Evolutionary conservation across 2,797 vertebrate species (phyloP).

Genomic region (Gouania willdenowi): DNA sequence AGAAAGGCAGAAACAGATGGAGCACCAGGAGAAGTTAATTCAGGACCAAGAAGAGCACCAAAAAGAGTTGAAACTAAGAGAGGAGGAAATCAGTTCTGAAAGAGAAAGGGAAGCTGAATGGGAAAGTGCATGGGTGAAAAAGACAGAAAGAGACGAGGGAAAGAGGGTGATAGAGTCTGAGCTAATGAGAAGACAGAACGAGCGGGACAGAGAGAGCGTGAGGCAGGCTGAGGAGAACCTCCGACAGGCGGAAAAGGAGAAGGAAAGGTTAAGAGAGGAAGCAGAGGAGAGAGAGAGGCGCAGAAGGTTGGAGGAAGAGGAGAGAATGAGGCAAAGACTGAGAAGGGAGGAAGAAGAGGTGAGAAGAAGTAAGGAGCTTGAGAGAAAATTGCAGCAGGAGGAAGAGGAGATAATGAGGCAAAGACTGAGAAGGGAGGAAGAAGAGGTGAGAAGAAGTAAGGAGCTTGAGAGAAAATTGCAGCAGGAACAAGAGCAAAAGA

Average conservation of each 20-base stretch:
- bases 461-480: slow-evolving; percentile 2
- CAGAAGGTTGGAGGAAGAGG: neutral
- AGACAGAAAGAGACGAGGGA: neutral
- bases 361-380: slow-evolving; percentile 1
- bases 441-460: neutral
- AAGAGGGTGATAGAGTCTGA: neutral
- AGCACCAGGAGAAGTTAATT: neutral
- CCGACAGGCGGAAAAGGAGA: neutral
- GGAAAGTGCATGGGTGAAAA: slow-evolving; percentile 7
- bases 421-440: neutral
- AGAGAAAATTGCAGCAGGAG: neutral
- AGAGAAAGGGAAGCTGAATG: slow-evolving; percentile 16
- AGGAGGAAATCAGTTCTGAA: neutral
- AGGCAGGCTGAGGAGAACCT: neutral
- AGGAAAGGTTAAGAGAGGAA: neutral
- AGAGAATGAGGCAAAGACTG: neutral
- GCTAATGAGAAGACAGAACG: neutral
- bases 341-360: slow-evolving; percentile 18
- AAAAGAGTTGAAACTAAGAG: neutral
- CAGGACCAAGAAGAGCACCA: neutral
- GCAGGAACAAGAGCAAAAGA: slow-evolving; percentile 1
- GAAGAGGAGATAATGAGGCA: neutral
- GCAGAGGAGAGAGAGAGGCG: neutral
- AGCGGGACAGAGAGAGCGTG: slow-evolving; percentile 10
- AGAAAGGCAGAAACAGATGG: neutral